Percentiles rank a stretch among this genome's conserved stretches.
Evolutionary conservation across 2,888 invertebrate genomes (phyloP).

Genomic region (Margaritifera margaritifera): DNA sequence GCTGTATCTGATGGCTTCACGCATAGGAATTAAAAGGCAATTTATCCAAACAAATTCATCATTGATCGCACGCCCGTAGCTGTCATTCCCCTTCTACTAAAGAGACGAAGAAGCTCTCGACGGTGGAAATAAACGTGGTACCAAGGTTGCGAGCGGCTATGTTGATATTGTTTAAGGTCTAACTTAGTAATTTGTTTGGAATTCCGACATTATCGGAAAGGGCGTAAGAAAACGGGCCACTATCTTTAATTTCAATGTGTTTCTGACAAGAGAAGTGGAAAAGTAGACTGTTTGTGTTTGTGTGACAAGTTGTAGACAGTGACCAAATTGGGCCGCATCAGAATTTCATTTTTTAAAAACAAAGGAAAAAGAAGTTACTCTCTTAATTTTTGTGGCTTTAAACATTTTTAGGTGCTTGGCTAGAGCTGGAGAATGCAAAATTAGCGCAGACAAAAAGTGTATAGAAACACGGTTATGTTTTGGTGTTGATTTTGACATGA

Average conservation of each 20-base stretch:
- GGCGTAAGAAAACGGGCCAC: conserved; percentile 20
- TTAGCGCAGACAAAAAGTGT: too few relatives aligned
- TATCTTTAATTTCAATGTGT: conserved; percentile 16
- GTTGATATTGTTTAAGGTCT: too few relatives aligned
- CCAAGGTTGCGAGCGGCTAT: too few relatives aligned
- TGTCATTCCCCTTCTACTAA: conserved; percentile 36
- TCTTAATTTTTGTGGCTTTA: too few relatives aligned
- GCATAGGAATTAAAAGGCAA: conserved; percentile 38
- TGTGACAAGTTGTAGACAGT: conserved; percentile 1
- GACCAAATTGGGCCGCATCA: too few relatives aligned
- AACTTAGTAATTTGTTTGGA: conserved; percentile 17
- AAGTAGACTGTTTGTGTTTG: conserved; percentile 14
- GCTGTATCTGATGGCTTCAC: conserved; percentile 42
- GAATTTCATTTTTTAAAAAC: too few relatives aligned
- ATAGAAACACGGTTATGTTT: too few relatives aligned
- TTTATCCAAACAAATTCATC: conserved; percentile 43
- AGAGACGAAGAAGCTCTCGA: conserved; percentile 30
- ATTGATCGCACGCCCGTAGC: conserved; percentile 28
- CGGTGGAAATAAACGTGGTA: not conserved
- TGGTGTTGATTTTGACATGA: too few relatives aligned
- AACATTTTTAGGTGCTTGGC: too few relatives aligned
- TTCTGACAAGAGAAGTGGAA: conserved; percentile 25
- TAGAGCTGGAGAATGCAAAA: too few relatives aligned
- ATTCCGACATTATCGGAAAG: conserved; percentile 20
- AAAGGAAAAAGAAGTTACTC: too few relatives aligned